Evolutionary conservation across 2,888 invertebrate species (phyloP).

Genomic region (Liopterus haemorrhoidalis): DNA sequence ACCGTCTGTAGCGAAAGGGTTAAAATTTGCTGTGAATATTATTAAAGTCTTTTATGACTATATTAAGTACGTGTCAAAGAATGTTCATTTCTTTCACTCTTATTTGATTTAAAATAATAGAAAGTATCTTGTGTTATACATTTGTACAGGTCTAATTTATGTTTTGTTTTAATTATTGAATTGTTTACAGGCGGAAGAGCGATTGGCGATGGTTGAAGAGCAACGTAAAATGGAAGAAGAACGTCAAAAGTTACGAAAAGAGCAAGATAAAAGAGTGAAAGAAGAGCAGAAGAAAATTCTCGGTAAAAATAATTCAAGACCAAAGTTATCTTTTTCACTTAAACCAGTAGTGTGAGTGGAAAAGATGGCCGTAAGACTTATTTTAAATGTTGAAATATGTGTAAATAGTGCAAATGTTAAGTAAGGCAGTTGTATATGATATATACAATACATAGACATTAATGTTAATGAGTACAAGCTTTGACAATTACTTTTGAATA

Average conservation of each 20-base stretch:
- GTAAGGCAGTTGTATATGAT: background rate
- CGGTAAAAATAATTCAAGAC: slow-evolving; percentile 94
- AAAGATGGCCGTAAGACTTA: slow-evolving; percentile 2
- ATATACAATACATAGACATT: background rate
- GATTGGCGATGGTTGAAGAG: slow-evolving; percentile 93
- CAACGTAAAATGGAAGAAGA: slow-evolving; percentile 95
- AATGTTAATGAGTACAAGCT: background rate
- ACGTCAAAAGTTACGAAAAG: slow-evolving; percentile 84
- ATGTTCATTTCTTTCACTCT: no score
- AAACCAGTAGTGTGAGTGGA: slow-evolving; percentile 61
- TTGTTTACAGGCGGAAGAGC: slow-evolving; percentile 80
- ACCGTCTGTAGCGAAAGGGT: no score
- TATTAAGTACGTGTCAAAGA: no score
- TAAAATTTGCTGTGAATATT: no score
- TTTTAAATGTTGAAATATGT: background rate
- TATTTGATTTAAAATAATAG: no score
- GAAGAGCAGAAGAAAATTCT: slow-evolving; percentile 96
- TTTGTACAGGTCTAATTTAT: slow-evolving; percentile 12
- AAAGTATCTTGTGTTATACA: no score
- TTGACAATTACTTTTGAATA: slow-evolving; percentile 6
- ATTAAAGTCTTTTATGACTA: no score
- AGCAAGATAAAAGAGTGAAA: slow-evolving; percentile 85
- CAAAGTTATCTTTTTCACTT: slow-evolving; percentile 86
- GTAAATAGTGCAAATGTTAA: background rate
- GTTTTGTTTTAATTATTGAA: slow-evolving; percentile 23